Conservation (phyloP, 2,888 invertebrate species). For the Vannuccia rotundouncinata region DNA sequence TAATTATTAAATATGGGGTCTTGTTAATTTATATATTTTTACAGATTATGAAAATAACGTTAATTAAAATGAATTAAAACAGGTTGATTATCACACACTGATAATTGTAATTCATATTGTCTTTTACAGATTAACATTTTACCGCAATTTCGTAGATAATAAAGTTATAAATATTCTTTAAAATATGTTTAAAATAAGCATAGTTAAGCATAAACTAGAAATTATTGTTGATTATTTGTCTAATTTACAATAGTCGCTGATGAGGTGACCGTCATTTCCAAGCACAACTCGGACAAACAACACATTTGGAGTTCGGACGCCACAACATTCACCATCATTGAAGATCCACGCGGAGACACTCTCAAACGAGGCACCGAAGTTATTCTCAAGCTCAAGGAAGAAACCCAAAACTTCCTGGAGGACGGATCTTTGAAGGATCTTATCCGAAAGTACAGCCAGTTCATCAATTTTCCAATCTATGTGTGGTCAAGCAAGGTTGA, state of each 20-base stretch:
- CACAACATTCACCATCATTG: constrained; percentile 73
- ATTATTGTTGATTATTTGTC: no score
- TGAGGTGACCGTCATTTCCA: constrained; percentile 85
- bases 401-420: constrained; percentile 90
- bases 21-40: no score
- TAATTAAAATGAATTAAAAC: no score
- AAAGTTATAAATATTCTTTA: no score
- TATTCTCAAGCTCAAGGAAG: constrained; percentile 85
- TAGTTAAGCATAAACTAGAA: no score
- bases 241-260: constrained; percentile 96
- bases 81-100: no score
- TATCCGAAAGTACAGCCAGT: constrained; percentile 95
- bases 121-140: no score
- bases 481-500: constrained; percentile 76
- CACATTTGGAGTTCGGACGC: constrained; percentile 98
- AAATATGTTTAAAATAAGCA: no score
- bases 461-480: constrained; percentile 97
- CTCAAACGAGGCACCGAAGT: constrained; percentile 81
- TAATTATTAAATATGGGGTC: no score
- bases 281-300: constrained; percentile 78
- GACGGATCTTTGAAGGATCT: constrained; percentile 78
- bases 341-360: constrained; percentile 82
- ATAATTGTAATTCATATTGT: no score
- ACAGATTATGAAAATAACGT: no score
- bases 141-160: no score